phyloP scores from a whole-genome alignment of 2,113 vertebrate genomes.

The Neolamprologus longior region DNA sequence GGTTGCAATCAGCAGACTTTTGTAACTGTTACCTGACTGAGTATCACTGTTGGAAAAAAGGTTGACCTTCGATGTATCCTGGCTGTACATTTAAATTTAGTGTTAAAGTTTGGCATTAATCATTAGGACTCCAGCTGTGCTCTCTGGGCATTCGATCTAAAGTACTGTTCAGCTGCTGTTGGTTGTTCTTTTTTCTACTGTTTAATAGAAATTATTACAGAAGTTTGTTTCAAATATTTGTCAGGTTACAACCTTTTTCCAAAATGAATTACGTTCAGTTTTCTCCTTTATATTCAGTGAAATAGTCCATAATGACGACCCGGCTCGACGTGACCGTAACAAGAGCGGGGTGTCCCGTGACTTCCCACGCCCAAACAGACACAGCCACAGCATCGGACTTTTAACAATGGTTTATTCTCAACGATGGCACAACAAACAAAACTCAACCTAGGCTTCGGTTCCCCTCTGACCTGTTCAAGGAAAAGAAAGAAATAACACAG shows the following conservation, averaged over 20 bases:
- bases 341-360: no score
- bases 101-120: background rate
- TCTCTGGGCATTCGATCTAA: background rate
- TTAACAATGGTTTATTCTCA: no score
- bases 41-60: background rate
- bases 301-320: background rate
- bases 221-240: background rate
- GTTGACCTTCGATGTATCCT: no score
- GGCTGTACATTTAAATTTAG: background rate
- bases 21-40: background rate
- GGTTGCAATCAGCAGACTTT: background rate
- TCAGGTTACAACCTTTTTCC: background rate
- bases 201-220: background rate
- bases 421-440: accelerated
- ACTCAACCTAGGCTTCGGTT: no score
- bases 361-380: no score
- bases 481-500: no score
- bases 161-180: background rate
- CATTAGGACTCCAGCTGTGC: background rate
- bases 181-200: background rate
- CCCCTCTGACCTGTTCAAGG: no score
- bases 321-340: no score
- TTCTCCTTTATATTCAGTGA: background rate
- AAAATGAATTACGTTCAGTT: background rate
- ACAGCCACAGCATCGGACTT: no score